A percentile compares a stretch with the other conserved stretches of the same genome.
Evolutionary conservation across 2,888 invertebrate species (phyloP).

Genomic region (Flexamia atlantica): DNA sequence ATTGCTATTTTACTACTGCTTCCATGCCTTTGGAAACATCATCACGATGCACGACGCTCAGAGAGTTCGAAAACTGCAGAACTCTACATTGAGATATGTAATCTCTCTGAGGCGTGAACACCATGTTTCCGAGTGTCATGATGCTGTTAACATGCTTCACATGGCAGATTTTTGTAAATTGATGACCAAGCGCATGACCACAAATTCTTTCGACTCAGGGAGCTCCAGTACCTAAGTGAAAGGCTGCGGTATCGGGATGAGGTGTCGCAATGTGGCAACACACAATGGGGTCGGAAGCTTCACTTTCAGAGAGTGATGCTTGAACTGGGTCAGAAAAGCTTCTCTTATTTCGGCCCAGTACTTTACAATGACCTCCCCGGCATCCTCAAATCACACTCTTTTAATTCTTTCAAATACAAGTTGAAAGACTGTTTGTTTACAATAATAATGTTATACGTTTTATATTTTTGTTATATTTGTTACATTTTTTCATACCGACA

Average conservation of each 20-base stretch:
- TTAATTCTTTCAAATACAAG: no score
- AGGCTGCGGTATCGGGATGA: conserved; percentile 11
- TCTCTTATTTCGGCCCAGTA: conserved; percentile 1
- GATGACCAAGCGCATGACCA: background rate
- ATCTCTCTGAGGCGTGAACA: background rate
- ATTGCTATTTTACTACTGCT: background rate
- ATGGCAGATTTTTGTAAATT: background rate
- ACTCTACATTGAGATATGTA: background rate
- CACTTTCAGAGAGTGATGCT: conserved; percentile 23
- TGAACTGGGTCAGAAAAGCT: conserved; percentile 5
- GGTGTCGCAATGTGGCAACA: conserved; percentile 9
- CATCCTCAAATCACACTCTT: no score
- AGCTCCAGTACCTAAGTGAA: conserved; percentile 26
- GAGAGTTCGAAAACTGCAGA: background rate
- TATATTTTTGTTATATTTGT: no score
- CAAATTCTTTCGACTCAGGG: background rate
- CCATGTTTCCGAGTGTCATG: background rate
- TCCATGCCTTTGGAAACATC: background rate
- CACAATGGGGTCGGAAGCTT: background rate
- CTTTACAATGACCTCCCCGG: no score
- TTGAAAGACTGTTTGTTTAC: no score
- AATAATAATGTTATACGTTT: no score
- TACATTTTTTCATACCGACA: no score
- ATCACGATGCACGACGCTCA: background rate
- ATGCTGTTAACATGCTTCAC: conserved; percentile 21